Conservation (phyloP, 2,797 vertebrate species). For the Malacoraja senta region DNA sequence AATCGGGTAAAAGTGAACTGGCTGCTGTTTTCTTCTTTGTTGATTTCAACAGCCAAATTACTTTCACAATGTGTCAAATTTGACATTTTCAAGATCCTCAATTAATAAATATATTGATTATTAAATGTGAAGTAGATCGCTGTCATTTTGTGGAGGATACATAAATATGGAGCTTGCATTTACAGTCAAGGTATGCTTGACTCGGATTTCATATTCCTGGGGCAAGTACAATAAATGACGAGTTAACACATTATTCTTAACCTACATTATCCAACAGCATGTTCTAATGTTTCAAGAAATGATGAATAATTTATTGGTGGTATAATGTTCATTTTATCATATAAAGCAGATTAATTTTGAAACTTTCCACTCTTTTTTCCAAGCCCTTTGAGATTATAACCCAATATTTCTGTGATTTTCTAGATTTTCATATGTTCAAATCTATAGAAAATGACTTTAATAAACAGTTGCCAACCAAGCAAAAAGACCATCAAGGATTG, state of each 20-base stretch:
- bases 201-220: neutral
- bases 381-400: neutral
- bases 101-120: neutral
- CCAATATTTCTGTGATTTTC: neutral
- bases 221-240: neutral
- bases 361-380: neutral
- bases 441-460: neutral
- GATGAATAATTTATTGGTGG: conserved; percentile 46
- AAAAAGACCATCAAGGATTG: neutral
- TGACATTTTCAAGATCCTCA: neutral
- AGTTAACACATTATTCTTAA: conserved; percentile 30
- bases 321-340: conserved; percentile 44
- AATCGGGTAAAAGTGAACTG: neutral
- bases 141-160: neutral
- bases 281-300: conserved; percentile 23
- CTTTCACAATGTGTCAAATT: neutral
- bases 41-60: neutral
- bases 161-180: neutral
- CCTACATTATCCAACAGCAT: conserved; percentile 1
- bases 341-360: conserved; percentile 40
- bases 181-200: neutral
- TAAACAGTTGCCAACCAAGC: neutral
- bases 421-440: neutral
- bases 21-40: neutral
- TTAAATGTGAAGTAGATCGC: neutral